Base-by-base conservation (phyloP, 2,888 invertebrate genomes). In the Drosophila demipolita region DNA sequence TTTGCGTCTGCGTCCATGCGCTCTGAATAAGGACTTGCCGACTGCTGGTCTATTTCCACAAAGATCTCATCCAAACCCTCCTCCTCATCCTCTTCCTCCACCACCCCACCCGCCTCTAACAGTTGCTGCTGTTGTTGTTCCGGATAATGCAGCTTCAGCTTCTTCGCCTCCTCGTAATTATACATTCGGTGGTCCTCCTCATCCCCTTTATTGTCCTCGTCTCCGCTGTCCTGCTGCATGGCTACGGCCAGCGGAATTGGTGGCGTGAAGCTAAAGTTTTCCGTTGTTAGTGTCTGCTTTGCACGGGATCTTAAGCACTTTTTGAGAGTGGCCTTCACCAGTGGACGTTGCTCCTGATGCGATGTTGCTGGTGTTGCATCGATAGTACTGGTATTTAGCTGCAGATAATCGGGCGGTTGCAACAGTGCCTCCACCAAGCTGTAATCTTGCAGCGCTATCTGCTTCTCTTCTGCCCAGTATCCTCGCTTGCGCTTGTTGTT, bases 31-130 rank as follows among this genome's bases (percentile, higher is more conserved):
- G 40, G 67, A 17, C 53, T 81, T 42, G 62, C 60, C n/a, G 49
- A 59, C 8, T 35, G 82, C 11, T 42, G 79, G 1, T 86, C 62
- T 1, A 84, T 73, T 58, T 76, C 83, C 36, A 86, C 55, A 53
- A 83, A 65, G 6, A 84, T 84, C 54, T 84, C 88, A 68, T 86
- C 87, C 1, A 80, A 72, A 8, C 64, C 70, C 15, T 67, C 68
- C 32, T 71, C 64, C 4, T 60, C 63, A 12, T 48, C 64, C 15
- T 50, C 67, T 1, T 40, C 42, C 23, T 52, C 40, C 26, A 35
- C 48, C 2, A 29, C 29, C 29, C 29, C 29, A 29, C 26, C 36
- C 20, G 12, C 2, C 3, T 59, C 45, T 26, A 40, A 53, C 1
- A 15, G 20, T 32, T 52, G 42, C 26, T 20, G 29, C 15, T 57